A percentile compares a stretch with the other conserved stretches of the same genome.
Conservation (phyloP, 2,797 vertebrate species). For the Dermochelys coriacea region DNA sequence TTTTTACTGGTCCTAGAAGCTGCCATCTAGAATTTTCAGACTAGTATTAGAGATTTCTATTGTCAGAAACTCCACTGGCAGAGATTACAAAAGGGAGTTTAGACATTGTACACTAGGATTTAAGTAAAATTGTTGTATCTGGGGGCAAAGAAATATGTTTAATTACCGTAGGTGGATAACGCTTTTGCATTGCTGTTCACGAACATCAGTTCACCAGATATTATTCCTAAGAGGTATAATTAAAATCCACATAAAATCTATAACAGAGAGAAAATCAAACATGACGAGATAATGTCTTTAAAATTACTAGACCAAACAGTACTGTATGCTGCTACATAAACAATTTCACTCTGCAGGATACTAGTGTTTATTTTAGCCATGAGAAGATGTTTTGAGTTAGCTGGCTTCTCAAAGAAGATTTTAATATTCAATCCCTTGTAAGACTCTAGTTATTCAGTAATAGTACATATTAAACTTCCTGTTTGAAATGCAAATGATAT, state of each 20-base stretch:
- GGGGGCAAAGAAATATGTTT: slow-evolving; percentile 63
- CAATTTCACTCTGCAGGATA: slow-evolving; percentile 22
- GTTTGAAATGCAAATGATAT: slow-evolving; percentile 36
- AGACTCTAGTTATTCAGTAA: slow-evolving; percentile 60
- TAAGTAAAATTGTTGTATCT: slow-evolving; percentile 66
- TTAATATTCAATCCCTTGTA: slow-evolving; percentile 46
- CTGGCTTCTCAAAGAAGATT: slow-evolving; percentile 36
- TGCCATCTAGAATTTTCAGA: slow-evolving; percentile 54
- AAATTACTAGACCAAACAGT: slow-evolving; percentile 47
- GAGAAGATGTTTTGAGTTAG: slow-evolving; percentile 32
- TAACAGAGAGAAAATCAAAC: slow-evolving; percentile 67
- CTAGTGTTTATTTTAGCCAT: slow-evolving; percentile 36
- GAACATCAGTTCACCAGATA: slow-evolving; percentile 63
- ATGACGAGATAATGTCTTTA: slow-evolving; percentile 66
- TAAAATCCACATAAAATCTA: slow-evolving; percentile 74
- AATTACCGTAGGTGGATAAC: slow-evolving; percentile 64
- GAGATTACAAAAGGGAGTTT: slow-evolving; percentile 44
- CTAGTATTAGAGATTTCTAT: slow-evolving; percentile 51
- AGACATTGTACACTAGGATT: slow-evolving; percentile 42
- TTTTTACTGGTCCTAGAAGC: slow-evolving; percentile 16
- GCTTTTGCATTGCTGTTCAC: slow-evolving; percentile 57
- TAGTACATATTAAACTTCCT: slow-evolving; percentile 37
- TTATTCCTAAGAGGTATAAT: slow-evolving; percentile 75
- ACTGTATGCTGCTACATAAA: slow-evolving; percentile 34
- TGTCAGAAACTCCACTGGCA: slow-evolving; percentile 48